Evolutionary conservation across 30 jellyfish, hydroid and myxozoan genomes (phyloP), one percentile per base, ranked within the genome.

Genomic region (Turritopsis rubra): DNA sequence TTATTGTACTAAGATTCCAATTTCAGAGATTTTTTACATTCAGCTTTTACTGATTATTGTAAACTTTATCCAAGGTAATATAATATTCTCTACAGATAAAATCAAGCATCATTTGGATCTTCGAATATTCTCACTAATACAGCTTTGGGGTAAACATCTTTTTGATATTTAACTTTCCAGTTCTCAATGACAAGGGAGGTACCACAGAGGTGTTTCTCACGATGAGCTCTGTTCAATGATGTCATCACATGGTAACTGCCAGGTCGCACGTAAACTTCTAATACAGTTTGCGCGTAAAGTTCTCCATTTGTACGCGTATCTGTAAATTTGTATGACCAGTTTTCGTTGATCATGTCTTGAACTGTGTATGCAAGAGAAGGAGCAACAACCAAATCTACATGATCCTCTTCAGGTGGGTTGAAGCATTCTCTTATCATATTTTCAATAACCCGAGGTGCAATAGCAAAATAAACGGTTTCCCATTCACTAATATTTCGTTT

Each of bases 331-430:
- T 85, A 85, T 19, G 91, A 85, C 89, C 86, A 76, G 72, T 85
- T 75, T 71, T 85, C 91, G n/a, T 85, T 54, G 28, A 25, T 66
- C 91, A 85, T 54, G 52, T 85, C 86, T 66, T 85, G 66, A 28
- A 31, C 72, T 0, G 86, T 75, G 65, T 85, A 70, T 27, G 88
- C 83, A 53, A 85, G 65, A n/a, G 91, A 85, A 8, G 91, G 91
- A 30, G 91, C 86, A 21, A 85, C 91, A 82, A 66, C 53, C 25
- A 82, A 71, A 22, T 82, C 88, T 18, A 53, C 73, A 16, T 28
- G 66, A 22, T 71, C 91, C 29, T 18, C 54, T 16, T 28, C 88
- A n/a, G 75, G 82, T 16, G 82, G 52, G 41, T 75, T 66, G 28
- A 70, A 76, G 53, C 89, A 75, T 9, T 20, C 26, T 29, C n/a